phyloP scores from a whole-genome alignment of 2,797 vertebrate species.

The Megaceryle alcyon region DNA sequence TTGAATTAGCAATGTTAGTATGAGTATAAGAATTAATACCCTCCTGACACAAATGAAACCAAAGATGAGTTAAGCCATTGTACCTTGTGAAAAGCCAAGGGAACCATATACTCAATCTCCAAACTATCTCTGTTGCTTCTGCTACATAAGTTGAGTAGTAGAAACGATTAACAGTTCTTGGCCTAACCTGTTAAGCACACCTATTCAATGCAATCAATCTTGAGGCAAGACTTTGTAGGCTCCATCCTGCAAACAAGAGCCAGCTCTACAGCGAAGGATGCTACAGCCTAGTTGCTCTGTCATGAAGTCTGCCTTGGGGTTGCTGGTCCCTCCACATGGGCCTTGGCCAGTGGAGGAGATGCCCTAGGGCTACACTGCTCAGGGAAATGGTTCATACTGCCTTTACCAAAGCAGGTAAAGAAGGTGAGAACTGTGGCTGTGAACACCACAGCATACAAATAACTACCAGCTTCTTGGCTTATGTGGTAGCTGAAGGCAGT shows the following conservation, averaged over 20 bases:
- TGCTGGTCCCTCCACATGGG: fast-evolving
- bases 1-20: background rate
- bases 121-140: background rate
- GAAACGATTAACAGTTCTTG: background rate
- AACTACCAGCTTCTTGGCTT: background rate
- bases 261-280: background rate
- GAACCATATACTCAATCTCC: background rate
- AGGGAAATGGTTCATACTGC: background rate
- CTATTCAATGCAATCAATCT: background rate
- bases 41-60: background rate
- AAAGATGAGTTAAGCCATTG: background rate
- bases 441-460: background rate
- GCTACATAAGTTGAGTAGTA: background rate
- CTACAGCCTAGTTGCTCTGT: background rate
- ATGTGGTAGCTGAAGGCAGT: background rate
- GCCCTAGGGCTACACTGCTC: background rate
- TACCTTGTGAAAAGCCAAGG: background rate
- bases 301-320: background rate
- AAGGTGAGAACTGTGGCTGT: background rate
- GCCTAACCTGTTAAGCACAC: fast-evolving
- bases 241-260: background rate
- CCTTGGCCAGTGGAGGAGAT: background rate
- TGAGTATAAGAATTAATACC: background rate
- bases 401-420: background rate
- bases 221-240: background rate